phyloP scores from a whole-genome alignment of 2,113 vertebrate species.

The Gallinago undulata region DNA sequence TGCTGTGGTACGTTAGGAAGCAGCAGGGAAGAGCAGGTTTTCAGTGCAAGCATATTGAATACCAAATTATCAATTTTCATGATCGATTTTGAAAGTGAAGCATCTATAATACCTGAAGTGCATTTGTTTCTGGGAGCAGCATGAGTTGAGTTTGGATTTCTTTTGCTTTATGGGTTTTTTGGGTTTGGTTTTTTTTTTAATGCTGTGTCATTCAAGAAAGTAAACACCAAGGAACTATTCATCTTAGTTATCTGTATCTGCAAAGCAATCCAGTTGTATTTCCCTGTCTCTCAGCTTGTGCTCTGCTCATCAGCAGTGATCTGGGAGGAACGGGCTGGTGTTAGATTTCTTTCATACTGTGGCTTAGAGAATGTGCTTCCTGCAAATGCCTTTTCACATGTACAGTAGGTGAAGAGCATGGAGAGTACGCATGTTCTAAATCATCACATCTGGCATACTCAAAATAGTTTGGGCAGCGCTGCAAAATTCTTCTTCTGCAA shows the following conservation, averaged over 20 bases:
- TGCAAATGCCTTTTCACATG: background rate
- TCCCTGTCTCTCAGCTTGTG: background rate
- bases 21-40: background rate
- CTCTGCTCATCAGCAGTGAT: background rate
- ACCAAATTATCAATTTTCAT: background rate
- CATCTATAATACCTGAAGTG: background rate
- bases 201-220: background rate
- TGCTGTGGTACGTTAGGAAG: background rate
- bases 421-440: background rate
- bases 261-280: background rate
- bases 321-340: background rate
- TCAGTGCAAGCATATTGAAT: background rate
- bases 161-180: background rate
- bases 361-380: background rate
- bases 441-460: background rate
- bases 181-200: background rate
- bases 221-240: background rate
- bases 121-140: background rate
- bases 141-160: background rate
- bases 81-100: background rate
- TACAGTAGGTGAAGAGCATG: background rate
- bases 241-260: background rate
- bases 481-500: background rate
- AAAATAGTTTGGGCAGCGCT: background rate
- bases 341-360: background rate